Percentiles rank a stretch among this genome's conserved stretches.
Conservation (phyloP, 2,888 invertebrate species). For the Drosophila melanocephala region DNA sequence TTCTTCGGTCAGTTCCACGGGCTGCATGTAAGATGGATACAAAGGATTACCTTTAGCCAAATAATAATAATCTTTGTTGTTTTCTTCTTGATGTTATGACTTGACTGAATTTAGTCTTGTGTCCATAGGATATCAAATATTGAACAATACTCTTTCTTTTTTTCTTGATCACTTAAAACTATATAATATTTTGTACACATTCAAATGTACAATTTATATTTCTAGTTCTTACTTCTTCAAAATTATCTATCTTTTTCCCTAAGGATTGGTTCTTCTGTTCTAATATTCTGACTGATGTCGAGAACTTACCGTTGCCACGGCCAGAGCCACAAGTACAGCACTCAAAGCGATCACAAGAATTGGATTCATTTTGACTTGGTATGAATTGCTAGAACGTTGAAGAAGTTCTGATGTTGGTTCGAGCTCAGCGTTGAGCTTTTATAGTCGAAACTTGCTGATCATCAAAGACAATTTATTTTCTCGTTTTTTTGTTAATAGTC, state of each 20-base stretch:
- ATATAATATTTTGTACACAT: too few relatives aligned
- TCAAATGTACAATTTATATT: background rate
- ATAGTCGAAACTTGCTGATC: constrained; percentile 43
- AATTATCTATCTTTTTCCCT: background rate
- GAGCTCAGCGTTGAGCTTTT: constrained; percentile 46
- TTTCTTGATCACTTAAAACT: too few relatives aligned
- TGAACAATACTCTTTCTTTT: too few relatives aligned
- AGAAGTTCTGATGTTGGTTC: constrained; percentile 56
- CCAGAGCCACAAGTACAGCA: constrained; percentile 59
- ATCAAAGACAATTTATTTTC: constrained; percentile 58
- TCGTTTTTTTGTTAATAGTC: constrained; percentile 31
- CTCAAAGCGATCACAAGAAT: constrained; percentile 65
- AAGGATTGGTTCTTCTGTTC: background rate
- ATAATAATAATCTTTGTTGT: background rate
- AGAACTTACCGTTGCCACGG: constrained; percentile 66
- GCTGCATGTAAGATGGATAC: constrained; percentile 31
- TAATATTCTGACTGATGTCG: background rate
- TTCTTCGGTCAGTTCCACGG: constrained; percentile 66
- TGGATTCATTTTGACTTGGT: constrained; percentile 65
- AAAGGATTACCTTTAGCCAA: background rate
- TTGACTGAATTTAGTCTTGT: background rate
- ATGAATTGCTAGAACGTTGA: constrained; percentile 59
- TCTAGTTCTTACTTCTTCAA: background rate
- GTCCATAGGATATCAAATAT: too few relatives aligned
- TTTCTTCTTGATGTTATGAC: background rate